These are phyloP conservation scores for Tragelaphus buxtoni DNA, from an alignment of 2,113 vertebrate genomes.

Conservation along the genomic window DNA sequence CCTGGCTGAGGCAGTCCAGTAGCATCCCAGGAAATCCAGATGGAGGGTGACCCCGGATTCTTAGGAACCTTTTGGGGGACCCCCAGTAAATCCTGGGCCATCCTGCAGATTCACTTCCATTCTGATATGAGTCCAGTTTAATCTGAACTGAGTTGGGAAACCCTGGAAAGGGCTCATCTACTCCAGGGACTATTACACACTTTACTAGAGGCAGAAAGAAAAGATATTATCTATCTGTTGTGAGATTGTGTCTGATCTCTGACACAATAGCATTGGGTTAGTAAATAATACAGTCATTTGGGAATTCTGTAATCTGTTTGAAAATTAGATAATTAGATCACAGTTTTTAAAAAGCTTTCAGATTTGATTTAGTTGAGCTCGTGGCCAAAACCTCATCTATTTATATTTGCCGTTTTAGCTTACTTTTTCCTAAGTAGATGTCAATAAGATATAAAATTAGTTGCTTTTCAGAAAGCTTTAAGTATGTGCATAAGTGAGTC, in stretches of 20 bases:
- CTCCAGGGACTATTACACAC: background rate
- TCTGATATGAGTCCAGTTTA: background rate
- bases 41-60: no score
- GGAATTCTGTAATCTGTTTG: background rate
- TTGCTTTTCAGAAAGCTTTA: background rate
- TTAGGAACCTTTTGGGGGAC: background rate
- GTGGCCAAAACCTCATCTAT: background rate
- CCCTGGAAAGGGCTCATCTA: background rate
- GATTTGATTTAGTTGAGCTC: background rate
- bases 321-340: slow-evolving; percentile 21
- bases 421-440: background rate
- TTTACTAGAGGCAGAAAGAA: background rate
- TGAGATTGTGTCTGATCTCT: background rate
- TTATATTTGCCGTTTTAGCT: background rate
- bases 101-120: background rate
- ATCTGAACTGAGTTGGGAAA: background rate
- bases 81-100: background rate
- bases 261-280: background rate
- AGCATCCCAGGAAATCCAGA: background rate
- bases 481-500: background rate
- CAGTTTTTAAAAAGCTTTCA: slow-evolving; percentile 28
- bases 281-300: background rate
- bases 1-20: background rate
- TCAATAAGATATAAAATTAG: background rate
- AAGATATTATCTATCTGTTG: background rate